phyloP scores from a whole-genome alignment of 2,888 invertebrate genomes.

The Xestobium rufovillosum region DNA sequence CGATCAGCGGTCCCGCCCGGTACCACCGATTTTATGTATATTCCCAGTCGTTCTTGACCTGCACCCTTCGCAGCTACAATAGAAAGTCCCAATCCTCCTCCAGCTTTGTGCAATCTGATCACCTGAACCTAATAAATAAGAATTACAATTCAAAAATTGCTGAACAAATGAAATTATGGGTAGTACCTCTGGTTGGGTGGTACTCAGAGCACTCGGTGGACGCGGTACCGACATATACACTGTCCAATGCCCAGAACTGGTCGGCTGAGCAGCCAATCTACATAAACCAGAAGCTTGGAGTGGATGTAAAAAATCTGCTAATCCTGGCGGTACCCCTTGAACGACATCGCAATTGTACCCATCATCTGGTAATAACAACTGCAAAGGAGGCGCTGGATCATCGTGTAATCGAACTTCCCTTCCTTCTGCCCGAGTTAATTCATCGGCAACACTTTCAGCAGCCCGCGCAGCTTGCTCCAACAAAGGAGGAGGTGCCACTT shows the following conservation, averaged over 20 bases:
- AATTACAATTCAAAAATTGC: slow-evolving; percentile 5
- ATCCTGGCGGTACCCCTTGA: slow-evolving; percentile 82
- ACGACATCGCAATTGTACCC: slow-evolving; percentile 93
- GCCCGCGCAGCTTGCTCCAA: slow-evolving; percentile 66
- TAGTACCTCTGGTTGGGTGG: slow-evolving; percentile 41
- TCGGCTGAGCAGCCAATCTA: slow-evolving; percentile 82
- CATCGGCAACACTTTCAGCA: slow-evolving; percentile 85
- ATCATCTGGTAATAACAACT: slow-evolving; percentile 87
- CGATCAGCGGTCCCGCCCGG: slow-evolving; percentile 87
- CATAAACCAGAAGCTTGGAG: slow-evolving; percentile 81
- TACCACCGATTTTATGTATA: slow-evolving; percentile 98
- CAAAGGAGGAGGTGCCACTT: slow-evolving; percentile 49
- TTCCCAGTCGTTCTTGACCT: slow-evolving; percentile 64
- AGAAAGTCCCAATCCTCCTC: slow-evolving; percentile 95
- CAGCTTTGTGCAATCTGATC: slow-evolving; percentile 87
- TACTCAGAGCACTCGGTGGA: slow-evolving; percentile 40
- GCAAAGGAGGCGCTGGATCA: slow-evolving; percentile 82
- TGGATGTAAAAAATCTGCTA: slow-evolving; percentile 80
- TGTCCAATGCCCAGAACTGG: slow-evolving; percentile 90
- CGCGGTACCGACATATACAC: slow-evolving; percentile 70
- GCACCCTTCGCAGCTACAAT: slow-evolving; percentile 90
- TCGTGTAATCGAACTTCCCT: slow-evolving; percentile 84
- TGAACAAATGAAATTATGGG: slow-evolving; percentile 5
- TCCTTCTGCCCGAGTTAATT: slow-evolving; percentile 83
- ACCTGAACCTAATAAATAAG: slow-evolving; percentile 52